Base-by-base conservation (phyloP, 2,888 invertebrate species). In the Meta bourneti region DNA sequence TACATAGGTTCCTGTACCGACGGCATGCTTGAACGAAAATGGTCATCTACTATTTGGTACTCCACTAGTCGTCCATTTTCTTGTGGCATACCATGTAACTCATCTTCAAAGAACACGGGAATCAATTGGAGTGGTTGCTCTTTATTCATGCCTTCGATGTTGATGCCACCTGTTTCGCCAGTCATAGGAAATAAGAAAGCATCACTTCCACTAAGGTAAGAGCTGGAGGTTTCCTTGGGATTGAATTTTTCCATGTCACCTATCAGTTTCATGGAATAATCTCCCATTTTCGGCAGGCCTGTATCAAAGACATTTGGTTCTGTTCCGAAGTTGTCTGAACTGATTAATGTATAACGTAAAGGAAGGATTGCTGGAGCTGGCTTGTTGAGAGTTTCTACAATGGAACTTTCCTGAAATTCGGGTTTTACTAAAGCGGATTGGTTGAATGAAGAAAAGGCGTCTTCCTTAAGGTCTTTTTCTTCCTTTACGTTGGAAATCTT, bases 81-180 rank as follows among this genome's bases (percentile, higher is more conserved):
- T 61, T 16, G 11, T 6, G 61, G 61, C 11, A 61, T 61, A 8
- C 9, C 9, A 8, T 6, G 61, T 11, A 16, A n/a, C 5, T 49
- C 52, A 52, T 49, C 52, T n/a, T 78, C 78, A n/a, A 52, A 78
- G 19, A 52, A 52, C 6, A 78, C 52, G n/a, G 78, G 78, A 78
- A 78, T 78, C 16, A 78, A 11, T 13, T 78, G 78, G 13, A 78
- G n/a, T 13, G 78, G 52, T 78, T 78, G 52, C 0, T 11, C 11
- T 61, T 16, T 61, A 16, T 9, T 11, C 11, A 61, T 61, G 11
- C 8, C 11, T 8, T 61, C 61, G 11, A 61, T 61, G 61, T 61
- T 61, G 7, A 61, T 61, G 11, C 13, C 61, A 16, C 16, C 16
- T 61, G 13, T 61, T 9, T 61, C 61, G 34, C 34, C 4, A 2